Conservation (phyloP, 2,888 invertebrate species). For the Automeris io region DNA sequence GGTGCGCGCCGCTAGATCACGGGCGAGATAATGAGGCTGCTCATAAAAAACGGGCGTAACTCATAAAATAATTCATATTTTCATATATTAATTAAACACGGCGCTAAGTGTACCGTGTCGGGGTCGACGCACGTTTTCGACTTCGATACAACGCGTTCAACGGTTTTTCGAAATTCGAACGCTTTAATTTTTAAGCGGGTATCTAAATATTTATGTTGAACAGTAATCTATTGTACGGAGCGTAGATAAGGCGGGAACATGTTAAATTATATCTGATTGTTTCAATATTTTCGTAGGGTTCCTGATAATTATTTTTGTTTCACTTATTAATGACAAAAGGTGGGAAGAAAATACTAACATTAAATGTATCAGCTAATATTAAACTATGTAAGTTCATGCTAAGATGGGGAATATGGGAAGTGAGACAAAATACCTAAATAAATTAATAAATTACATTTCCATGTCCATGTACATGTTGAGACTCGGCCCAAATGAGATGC, state of each 20-base stretch:
- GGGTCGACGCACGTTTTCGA: conserved; percentile 52
- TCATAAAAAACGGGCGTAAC: conserved; percentile 36
- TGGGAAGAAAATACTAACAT: no score
- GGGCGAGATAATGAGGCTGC: conserved; percentile 45
- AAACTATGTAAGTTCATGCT: no score
- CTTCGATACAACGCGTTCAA: neutral
- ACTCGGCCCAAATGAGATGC: no score
- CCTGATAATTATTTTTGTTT: neutral
- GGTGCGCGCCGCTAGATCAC: conserved; percentile 34
- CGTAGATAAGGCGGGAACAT: neutral
- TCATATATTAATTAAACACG: conserved; percentile 63
- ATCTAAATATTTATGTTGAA: neutral
- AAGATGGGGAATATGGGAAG: no score
- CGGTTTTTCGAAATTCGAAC: conserved; percentile 13
- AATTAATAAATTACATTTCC: no score
- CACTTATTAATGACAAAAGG: no score
- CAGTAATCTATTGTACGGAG: neutral
- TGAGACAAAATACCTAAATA: no score
- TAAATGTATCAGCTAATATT: no score
- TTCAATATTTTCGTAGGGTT: neutral
- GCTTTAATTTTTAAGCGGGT: neutral
- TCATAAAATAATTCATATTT: conserved; percentile 45
- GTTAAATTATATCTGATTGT: neutral
- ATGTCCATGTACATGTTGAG: no score
- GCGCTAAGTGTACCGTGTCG: conserved; percentile 62